Conservation (phyloP, 2,888 invertebrate species). For the Arenicola marina region DNA sequence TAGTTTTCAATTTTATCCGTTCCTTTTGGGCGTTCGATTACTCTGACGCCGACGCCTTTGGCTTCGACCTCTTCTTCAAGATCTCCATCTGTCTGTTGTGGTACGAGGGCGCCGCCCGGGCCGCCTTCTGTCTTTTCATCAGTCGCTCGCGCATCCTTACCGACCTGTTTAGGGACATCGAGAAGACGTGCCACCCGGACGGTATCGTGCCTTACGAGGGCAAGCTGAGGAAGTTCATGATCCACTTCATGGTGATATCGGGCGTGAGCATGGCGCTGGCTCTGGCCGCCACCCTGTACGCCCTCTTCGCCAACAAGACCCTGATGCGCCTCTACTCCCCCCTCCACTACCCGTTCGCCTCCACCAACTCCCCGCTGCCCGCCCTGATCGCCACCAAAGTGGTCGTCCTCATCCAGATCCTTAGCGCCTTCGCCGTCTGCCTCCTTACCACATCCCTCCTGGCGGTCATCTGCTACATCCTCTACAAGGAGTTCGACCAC, state of each 20-base stretch:
- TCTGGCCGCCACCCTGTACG: slow-evolving; percentile 16
- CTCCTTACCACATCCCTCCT: not conserved
- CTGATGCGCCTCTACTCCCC: not conserved
- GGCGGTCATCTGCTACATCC: slow-evolving; percentile 16
- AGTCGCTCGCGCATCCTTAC: slow-evolving; percentile 11
- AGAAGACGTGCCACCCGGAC: slow-evolving; percentile 25
- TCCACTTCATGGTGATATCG: slow-evolving; percentile 14
- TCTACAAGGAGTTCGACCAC: slow-evolving; percentile 35
- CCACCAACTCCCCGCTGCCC: slow-evolving; percentile 2
- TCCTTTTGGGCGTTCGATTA: not conserved
- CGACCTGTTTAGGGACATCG: slow-evolving; percentile 22
- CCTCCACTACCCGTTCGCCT: slow-evolving; percentile 13
- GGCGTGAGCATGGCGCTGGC: slow-evolving; percentile 11
- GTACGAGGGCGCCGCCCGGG: slow-evolving; percentile 22
- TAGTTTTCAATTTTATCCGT: not conserved
- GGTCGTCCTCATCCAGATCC: slow-evolving; percentile 14
- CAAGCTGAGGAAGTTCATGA: slow-evolving; percentile 14
- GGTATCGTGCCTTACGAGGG: slow-evolving; percentile 29
- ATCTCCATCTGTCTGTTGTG: slow-evolving; percentile 35
- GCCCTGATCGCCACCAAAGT: slow-evolving; percentile 14
- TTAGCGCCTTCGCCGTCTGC: not conserved
- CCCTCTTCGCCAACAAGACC: slow-evolving; percentile 10
- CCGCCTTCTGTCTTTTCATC: slow-evolving; percentile 13
- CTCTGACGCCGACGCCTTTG: not conserved
- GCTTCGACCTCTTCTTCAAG: slow-evolving; percentile 23